Base-by-base conservation (phyloP, 2,113 vertebrate genomes). In the Gracilinanus agilis region DNA sequence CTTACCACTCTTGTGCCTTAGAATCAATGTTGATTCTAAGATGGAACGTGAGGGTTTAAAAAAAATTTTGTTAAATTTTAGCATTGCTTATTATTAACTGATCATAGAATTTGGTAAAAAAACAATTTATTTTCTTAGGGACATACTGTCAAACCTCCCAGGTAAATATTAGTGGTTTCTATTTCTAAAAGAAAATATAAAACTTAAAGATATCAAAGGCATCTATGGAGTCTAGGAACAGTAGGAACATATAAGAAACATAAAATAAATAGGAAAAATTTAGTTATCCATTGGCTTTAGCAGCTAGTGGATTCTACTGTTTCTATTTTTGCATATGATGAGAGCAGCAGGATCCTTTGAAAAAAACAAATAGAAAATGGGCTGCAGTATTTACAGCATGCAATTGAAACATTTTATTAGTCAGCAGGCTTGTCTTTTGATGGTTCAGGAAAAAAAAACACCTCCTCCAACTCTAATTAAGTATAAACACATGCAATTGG, bases 361-460 rank as follows among this genome's bases (percentile, higher is more conserved):
- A 97, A 97, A n/a, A 88, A 96, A 94, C 95, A 97, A 96, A 97
- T 93, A 96, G 97, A 98, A 97, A 97, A 97, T 97, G 95, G 96
- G 97, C 97, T 97, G 89, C 93, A 96, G 95, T 55, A 95, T 97
- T 96, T 94, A 93, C 90, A 94, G 91, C 24, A 54, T 94, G 95
- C 96, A 92, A 96, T 96, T 96, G 90, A 97, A 93, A 83, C 19
- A 83, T 83, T 90, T 96, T 96, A 96, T 97, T 96, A 96, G 93
- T 34, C 96, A 96, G 94, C 93, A 96, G 95, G 94, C 95, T 93
- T 95, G 94, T 96, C 34, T 96, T 92, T 92, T 95, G 90, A 97
- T 96, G 96, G 97, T 96, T 96, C 88, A 95, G 96, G 94, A 97
- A 98, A 98, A 97, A 75, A 61, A 27, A 19, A 55, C 1, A 16